A percentile compares a stretch with the other conserved stretches of the same genome.
Conservation (phyloP, 2,797 vertebrate species). For the Crenuchus spilurus region DNA sequence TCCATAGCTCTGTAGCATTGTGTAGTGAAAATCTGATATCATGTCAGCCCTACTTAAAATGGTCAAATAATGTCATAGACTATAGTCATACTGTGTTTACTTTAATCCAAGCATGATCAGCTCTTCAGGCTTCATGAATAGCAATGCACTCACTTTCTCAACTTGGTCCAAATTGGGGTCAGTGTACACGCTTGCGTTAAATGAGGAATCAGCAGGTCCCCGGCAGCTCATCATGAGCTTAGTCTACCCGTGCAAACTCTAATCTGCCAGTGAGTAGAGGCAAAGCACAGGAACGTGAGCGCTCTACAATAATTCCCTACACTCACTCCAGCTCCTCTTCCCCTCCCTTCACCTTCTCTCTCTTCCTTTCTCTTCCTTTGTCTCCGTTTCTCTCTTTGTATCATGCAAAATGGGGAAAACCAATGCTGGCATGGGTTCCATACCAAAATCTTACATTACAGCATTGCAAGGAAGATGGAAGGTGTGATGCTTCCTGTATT, state of each 20-base stretch:
- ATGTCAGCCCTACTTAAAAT: too few species aligned
- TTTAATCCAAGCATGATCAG: constrained; percentile 1
- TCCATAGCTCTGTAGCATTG: too few species aligned
- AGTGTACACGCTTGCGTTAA: constrained; percentile 55
- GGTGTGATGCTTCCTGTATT: too few species aligned
- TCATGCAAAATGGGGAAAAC: too few species aligned
- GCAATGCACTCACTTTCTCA: constrained; percentile 28
- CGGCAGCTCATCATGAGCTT: constrained; percentile 59
- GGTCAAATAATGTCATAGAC: neutral
- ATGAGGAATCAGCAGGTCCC: constrained; percentile 59
- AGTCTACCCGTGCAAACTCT: constrained; percentile 63
- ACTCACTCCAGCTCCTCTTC: constrained; percentile 11
- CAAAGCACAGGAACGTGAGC: constrained; percentile 73
- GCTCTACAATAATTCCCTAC: constrained; percentile 45
- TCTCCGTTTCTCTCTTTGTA: neutral
- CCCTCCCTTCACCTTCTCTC: neutral
- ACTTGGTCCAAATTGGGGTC: constrained; percentile 59
- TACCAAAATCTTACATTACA: constrained; percentile 20
- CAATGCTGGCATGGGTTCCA: too few species aligned
- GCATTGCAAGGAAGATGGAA: constrained; percentile 4
- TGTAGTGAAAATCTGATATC: too few species aligned
- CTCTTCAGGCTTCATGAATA: constrained; percentile 20
- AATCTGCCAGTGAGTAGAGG: constrained; percentile 69
- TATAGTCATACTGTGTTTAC: neutral
- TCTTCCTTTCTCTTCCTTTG: constrained; percentile 1